Conservation (phyloP, 35 echinoderm and acorn worm species). For the Eucidaris tribuloides region DNA sequence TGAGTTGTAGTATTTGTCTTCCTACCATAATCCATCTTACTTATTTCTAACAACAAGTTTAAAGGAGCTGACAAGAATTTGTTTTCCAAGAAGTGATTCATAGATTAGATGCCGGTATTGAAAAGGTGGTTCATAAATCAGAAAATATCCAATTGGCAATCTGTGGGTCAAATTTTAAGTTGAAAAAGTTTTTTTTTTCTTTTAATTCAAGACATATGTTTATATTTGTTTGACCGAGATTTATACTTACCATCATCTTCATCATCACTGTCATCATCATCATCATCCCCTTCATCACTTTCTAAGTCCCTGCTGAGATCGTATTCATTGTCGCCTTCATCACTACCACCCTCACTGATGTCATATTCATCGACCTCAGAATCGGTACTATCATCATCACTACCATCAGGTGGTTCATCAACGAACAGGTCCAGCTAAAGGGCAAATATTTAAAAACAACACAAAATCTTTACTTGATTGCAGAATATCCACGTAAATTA, state of each 20-base stretch:
- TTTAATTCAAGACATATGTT: too few relatives aligned
- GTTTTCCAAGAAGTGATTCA: background rate
- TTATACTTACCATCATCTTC: conserved; percentile 6
- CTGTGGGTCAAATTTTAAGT: too few relatives aligned
- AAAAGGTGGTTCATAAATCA: background rate
- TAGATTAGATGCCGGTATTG: background rate
- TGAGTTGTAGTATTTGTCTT: too few relatives aligned
- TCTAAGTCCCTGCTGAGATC: background rate
- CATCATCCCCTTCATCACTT: conserved; percentile 33
- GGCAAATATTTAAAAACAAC: background rate
- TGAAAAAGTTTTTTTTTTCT: too few relatives aligned
- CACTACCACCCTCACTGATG: background rate
- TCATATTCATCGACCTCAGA: conserved; percentile 28
- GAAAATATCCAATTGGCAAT: background rate
- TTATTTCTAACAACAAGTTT: too few relatives aligned
- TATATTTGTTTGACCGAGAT: background rate
- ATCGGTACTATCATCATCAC: conserved; percentile 31
- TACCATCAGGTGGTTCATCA: conserved; percentile 50
- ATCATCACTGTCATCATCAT: conserved; percentile 32
- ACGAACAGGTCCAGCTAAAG: conserved; percentile 57
- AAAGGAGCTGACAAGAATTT: too few relatives aligned
- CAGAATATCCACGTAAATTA: too few relatives aligned
- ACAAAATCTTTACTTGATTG: too few relatives aligned
- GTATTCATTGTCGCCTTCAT: conserved; percentile 18
- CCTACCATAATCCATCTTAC: too few relatives aligned